Percentiles rank a stretch among this genome's conserved stretches.
phyloP scores from a whole-genome alignment of 2,113 vertebrate species.

The Corydoras maculifer region DNA sequence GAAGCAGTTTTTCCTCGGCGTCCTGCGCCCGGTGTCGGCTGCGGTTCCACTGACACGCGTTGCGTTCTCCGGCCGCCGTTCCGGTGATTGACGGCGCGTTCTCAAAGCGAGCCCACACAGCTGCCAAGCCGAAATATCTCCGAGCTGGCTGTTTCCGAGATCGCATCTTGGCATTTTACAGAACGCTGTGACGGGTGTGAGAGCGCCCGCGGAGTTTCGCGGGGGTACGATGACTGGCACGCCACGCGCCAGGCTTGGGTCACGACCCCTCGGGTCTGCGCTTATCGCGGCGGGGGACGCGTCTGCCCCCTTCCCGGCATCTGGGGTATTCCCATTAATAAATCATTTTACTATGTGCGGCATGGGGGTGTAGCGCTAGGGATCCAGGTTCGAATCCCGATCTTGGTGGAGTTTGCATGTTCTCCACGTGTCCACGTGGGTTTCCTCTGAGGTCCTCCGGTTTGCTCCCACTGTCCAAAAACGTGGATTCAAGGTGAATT shows the following conservation, averaged over 20 bases:
- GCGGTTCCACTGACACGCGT: constrained; percentile 5
- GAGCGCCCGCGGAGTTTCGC: background rate
- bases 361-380: too few species aligned
- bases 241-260: background rate
- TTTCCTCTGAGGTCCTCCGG: too few species aligned
- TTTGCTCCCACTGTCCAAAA: too few species aligned
- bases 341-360: too few species aligned
- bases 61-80: background rate
- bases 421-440: too few species aligned
- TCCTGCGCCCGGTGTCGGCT: constrained; percentile 7
- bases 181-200: constrained; percentile 17
- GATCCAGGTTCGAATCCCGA: too few species aligned
- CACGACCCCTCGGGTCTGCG: background rate
- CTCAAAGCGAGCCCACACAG: constrained; percentile 28
- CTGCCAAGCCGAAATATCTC: constrained; percentile 3
- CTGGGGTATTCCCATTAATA: too few species aligned
- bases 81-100: constrained; percentile 17
- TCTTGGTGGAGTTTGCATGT: too few species aligned
- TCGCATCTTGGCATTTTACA: constrained; percentile 19
- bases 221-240: constrained; percentile 10
- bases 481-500: too few species aligned
- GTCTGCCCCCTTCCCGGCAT: too few species aligned
- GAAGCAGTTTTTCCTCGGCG: background rate
- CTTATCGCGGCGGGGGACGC: too few species aligned
- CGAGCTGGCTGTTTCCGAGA: constrained; percentile 20